Percentiles rank a stretch among this genome's conserved stretches.
phyloP scores from a whole-genome alignment of 2,888 invertebrate species.

The Omphaloscelis lunosa region DNA sequence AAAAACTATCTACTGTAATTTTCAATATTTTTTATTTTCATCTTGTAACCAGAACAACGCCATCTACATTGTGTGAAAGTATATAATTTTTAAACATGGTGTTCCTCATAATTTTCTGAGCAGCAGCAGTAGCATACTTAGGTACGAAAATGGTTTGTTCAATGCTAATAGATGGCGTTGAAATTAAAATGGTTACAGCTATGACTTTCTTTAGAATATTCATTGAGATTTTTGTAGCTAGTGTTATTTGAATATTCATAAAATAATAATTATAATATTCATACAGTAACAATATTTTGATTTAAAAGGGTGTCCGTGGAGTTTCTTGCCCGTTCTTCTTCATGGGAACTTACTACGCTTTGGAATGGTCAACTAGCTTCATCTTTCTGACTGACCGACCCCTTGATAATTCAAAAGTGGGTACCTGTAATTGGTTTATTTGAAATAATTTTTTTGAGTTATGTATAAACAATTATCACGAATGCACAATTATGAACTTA shows the following conservation, averaged over 20 bases:
- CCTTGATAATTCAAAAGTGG: too few relatives aligned
- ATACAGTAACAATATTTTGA: too few relatives aligned
- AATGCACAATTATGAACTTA: not conserved
- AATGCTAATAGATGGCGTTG: slow-evolving; percentile 32
- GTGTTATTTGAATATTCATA: not conserved
- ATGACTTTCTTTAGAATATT: not conserved
- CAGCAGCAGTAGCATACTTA: not conserved
- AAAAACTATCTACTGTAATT: not conserved
- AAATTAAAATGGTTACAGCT: not conserved
- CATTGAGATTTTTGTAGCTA: not conserved
- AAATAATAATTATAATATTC: not conserved
- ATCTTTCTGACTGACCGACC: too few relatives aligned
- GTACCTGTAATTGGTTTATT: too few relatives aligned
- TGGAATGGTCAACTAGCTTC: too few relatives aligned
- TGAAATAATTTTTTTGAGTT: too few relatives aligned
- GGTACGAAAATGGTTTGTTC: not conserved
- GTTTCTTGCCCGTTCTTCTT: too few relatives aligned
- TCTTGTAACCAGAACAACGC: slow-evolving; percentile 3
- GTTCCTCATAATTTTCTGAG: not conserved
- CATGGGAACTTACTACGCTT: too few relatives aligned
- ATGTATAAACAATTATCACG: not conserved
- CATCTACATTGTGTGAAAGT: slow-evolving; percentile 14
- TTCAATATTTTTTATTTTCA: not conserved
- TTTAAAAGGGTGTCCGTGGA: too few relatives aligned
- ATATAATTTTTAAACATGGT: not conserved